Base-by-base conservation (phyloP, 2,113 vertebrate species). In the Leptosomus discolor region DNA sequence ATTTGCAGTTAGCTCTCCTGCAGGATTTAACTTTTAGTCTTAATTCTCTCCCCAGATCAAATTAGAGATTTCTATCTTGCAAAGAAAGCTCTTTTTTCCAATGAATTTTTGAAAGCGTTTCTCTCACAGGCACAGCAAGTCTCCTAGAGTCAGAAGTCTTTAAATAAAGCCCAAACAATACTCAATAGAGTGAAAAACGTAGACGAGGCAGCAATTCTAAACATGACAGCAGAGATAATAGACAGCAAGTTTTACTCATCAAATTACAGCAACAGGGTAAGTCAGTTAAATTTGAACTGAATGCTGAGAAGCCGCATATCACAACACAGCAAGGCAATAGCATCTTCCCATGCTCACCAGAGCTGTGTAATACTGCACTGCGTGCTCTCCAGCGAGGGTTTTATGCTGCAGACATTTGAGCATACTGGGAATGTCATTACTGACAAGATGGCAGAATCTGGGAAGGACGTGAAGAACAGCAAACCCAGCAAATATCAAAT, bases 21-120 rank as follows among this genome's bases (percentile, higher is more conserved):
- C 71, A 94, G 91, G 90, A 94, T 97, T 98, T 97, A 94, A 85
- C 80, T 87, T 94, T 69, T 50, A 94, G 80, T 94, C 94, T 96
- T 93, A 95, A 96, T 96, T 96, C 92, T 88, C 71, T 96, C 64
- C 50, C n/a, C 26, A 63, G 79, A 97, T 96, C 85, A 96, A 84
- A 91, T 88, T 51, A 85, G 65, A 96, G 91, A 97, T 97, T 92
- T 88, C 56, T 78, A 74, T 95, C 92, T 91, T 75, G 69, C 39
- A 81, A 88, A 85, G 90, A 94, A 92, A 64, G 54, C n/a, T 90
- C 26, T 27, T 76, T 88, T 88, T 82, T 37, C 68, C 79, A 88
- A 56, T 60, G 91, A 91, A 64, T 78, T 95, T 95, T 51, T 88
- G 75, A 53, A 95, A 90, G 58, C 41, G 32, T 84, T 95, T 88